Evolutionary conservation across 2,888 invertebrate species (phyloP), one percentile per base, ranked within the genome.

Genomic region (Scelioninae gen. 2): DNA sequence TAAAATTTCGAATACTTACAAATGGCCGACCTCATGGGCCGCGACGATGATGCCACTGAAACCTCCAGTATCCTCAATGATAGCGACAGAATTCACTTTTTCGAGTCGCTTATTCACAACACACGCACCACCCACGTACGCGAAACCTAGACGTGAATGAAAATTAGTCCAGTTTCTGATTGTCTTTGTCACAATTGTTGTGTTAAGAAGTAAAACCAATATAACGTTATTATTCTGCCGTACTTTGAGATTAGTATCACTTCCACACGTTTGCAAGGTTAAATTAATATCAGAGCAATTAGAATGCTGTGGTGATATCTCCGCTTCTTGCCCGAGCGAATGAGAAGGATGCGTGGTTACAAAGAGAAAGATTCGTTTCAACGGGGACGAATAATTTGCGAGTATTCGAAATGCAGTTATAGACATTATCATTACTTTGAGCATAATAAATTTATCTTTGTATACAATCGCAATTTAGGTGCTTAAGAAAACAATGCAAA

Each of bases 31-130:
- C 93, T 97, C 96, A 86, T 97, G 96, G 77, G 96, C 96, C 69
- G 96, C 96, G 1, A 97, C 96, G 83, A 97, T 97, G 84, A 97
- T 96, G 75, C 96, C 96, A 81, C 96, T 96, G 89, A 96, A 97
- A 78, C 96, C 96, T 78, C 96, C 96, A 33, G 96, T 96, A 85
- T 97, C 96, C 87, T 97, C 96, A 84, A 97, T 96, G 83, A 97
- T 97, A 81, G 96, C 96, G 69, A 96, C 96, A 67, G 95, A 96
- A 89, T 97, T 97, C 79, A 96, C 96, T 88, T 97, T 97, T 89
- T 96, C 96, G 79, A 96, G 89, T 78, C 96, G 90, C 86, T 96
- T 96, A 89, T 97, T 96, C 76, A 97, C 96, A 61, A 96, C 96
- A 87, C 96, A 97, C 63, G 96, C 96, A 82, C 96, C 96, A 75